These are phyloP conservation scores for Ormyrus nitidulus DNA, from an alignment of 2,888 invertebrate species.

Conservation along the genomic window DNA sequence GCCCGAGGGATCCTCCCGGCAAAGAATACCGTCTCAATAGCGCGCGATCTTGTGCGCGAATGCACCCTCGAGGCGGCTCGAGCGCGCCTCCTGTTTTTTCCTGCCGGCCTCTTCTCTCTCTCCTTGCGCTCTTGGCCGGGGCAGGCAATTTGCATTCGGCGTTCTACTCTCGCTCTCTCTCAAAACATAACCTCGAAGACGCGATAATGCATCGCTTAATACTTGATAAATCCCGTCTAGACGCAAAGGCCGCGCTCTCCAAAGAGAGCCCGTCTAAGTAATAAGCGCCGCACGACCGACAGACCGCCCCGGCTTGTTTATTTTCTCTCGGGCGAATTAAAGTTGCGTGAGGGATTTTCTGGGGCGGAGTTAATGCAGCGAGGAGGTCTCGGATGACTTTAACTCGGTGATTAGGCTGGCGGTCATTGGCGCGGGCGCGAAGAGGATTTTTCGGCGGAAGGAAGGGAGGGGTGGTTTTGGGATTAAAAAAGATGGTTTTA, in stretches of 20 bases:
- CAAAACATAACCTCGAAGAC: conserved; percentile 54
- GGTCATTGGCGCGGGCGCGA: no score
- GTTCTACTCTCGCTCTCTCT: not conserved
- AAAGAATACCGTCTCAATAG: conserved; percentile 67
- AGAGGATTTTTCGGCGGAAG: no score
- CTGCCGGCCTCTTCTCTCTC: conserved; percentile 8
- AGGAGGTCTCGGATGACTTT: not conserved
- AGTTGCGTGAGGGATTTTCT: no score
- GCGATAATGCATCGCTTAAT: conserved; percentile 64
- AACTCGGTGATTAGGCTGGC: no score
- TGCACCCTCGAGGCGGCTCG: conserved; percentile 58
- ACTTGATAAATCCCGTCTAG: conserved; percentile 63
- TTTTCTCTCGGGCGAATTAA: not conserved
- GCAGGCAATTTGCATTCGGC: conserved; percentile 54
- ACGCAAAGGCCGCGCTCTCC: conserved; percentile 38
- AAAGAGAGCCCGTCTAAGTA: not conserved
- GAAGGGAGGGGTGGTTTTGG: no score
- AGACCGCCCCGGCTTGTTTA: not conserved
- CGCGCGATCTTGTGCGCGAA: conserved; percentile 58
- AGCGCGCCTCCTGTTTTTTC: conserved; percentile 27
- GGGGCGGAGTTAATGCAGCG: no score
- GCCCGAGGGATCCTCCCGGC: conserved; percentile 63
- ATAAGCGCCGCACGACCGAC: not conserved
- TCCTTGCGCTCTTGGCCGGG: conserved; percentile 39
- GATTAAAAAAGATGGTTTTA: no score